Conservation (phyloP, 2,888 invertebrate genomes). For the Sminthurinus aureus region DNA sequence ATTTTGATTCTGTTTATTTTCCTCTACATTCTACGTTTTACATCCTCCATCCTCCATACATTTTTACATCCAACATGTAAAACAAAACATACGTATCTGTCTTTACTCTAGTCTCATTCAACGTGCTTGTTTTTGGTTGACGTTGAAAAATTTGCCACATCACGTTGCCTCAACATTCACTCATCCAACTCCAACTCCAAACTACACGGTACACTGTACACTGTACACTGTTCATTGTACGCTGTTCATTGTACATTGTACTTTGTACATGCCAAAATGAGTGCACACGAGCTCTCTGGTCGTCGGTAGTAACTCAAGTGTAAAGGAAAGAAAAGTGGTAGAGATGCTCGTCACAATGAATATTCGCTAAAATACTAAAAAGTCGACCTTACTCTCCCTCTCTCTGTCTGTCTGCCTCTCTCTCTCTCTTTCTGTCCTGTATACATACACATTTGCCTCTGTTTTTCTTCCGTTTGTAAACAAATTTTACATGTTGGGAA, state of each 20-base stretch:
- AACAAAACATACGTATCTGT: too few relatives aligned
- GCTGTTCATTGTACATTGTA: background rate
- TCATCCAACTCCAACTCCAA: background rate
- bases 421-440: background rate
- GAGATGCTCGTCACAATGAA: too few relatives aligned
- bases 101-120: too few relatives aligned
- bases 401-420: background rate
- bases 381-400: background rate
- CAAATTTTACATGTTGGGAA: too few relatives aligned
- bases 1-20: constrained; percentile 22
- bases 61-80: too few relatives aligned
- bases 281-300: too few relatives aligned
- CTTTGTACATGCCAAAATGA: too few relatives aligned
- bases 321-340: too few relatives aligned
- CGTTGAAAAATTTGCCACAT: constrained; percentile 12
- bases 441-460: too few relatives aligned
- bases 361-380: too few relatives aligned
- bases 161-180: constrained; percentile 2
- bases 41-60: too few relatives aligned
- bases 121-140: background rate
- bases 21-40: background rate
- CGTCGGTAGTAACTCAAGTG: too few relatives aligned
- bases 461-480: background rate
- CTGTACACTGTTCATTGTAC: background rate
- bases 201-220: background rate